phyloP scores from a whole-genome alignment of 1,140 invertebrate species.

The Phymastichus coffea region DNA sequence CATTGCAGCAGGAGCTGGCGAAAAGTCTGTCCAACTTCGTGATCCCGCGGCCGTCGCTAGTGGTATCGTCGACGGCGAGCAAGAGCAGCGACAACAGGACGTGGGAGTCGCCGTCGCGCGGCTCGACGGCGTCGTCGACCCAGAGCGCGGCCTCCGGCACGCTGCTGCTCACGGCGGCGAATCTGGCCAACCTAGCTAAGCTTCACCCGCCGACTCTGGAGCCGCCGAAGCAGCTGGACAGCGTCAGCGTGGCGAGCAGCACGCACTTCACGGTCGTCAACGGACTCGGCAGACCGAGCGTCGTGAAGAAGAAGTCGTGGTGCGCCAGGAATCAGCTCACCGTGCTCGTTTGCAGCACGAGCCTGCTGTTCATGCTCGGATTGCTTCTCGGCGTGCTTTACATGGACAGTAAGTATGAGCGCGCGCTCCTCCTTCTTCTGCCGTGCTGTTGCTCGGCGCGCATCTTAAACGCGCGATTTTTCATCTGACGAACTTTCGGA shows the following conservation, averaged over 20 bases:
- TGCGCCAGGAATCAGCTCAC: constrained; percentile 77
- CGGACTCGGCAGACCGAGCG: constrained; percentile 67
- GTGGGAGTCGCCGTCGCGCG: background rate
- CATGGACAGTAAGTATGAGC: constrained; percentile 58
- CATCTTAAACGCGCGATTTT: too few species aligned
- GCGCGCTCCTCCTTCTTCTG: too few species aligned
- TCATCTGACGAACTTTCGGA: too few species aligned
- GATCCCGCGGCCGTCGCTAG: too few species aligned
- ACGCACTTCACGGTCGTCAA: constrained; percentile 84
- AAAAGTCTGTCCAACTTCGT: too few species aligned
- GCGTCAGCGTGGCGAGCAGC: constrained; percentile 75
- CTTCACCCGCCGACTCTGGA: constrained; percentile 56
- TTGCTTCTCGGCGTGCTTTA: constrained; percentile 70
- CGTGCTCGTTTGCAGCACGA: constrained; percentile 76
- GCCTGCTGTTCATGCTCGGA: constrained; percentile 73
- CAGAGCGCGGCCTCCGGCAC: too few species aligned
- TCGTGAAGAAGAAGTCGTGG: constrained; percentile 62
- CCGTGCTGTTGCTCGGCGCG: too few species aligned
- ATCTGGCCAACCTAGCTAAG: constrained; percentile 66
- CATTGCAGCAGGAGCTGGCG: too few species aligned
- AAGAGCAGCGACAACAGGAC: background rate
- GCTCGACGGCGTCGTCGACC: background rate
- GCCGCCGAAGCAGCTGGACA: constrained; percentile 60
- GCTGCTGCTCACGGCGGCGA: constrained; percentile 73
- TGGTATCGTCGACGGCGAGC: background rate